Base-by-base conservation (phyloP, 2,113 vertebrate species). In the Egretta garzetta region DNA sequence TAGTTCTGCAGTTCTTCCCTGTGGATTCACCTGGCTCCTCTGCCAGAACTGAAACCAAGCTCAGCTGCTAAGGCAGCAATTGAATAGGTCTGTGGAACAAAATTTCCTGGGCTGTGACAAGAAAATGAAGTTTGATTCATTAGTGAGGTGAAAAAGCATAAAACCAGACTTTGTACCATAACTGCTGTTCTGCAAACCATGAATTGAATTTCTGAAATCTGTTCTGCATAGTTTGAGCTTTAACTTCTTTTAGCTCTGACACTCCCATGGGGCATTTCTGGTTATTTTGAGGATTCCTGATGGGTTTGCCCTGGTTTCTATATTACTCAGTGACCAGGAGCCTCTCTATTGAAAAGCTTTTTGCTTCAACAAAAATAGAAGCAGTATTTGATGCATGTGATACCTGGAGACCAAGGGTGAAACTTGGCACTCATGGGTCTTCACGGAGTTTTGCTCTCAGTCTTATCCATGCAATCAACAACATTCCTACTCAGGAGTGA, bases 271-370 rank as follows among this genome's bases (percentile, higher is more conserved):
- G 67, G 4, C 35, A 47, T 79, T 95, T 77, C 50, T 85, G 62
- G 72, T 72, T 94, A 91, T 94, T 92, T 32, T 80, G 32, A 71
- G 85, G 88, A 73, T 76, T 96, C 81, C 50, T 73, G 33, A 53
- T 67, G 62, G 71, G 50, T 52, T 33, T 83, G 53, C 20, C 45
- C 62, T 33, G 72, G 13, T 82, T 88, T 86, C 82, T 39, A 9
- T n/a, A 70, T 92, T 63, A 72, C 35, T 87, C 66, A 62, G 28
- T 59, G 85, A 81, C 35, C 26, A 81, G 45, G 28, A 84, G 6
- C 23, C 19, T 76, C 22, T 8, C 12, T 53, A 14, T 32, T 39
- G 30, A 37, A 94, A 76, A 66, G 67, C 33, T 90, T 80, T 83
- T 82, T 66, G 20, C n/a, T 93, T 91, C 50, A 47, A 56, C 60